Percentiles rank a stretch among this genome's conserved stretches.
Conservation (phyloP, 2,113 vertebrate species). For the Lycaon pictus region DNA sequence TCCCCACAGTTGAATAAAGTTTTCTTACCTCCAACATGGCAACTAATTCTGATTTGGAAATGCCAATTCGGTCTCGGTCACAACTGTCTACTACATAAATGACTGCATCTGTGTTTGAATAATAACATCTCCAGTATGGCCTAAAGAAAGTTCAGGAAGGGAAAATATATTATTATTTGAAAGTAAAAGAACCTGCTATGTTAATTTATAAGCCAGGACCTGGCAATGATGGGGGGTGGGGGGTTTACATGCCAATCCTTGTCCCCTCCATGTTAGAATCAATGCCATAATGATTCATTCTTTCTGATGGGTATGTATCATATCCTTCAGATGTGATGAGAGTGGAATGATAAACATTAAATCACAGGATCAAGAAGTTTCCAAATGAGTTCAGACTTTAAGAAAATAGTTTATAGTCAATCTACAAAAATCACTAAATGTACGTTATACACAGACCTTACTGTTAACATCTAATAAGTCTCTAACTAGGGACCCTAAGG, state of each 20-base stretch:
- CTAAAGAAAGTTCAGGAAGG: constrained; percentile 84
- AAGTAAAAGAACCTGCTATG: not conserved
- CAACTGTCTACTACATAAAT: constrained; percentile 99
- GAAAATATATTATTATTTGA: not conserved
- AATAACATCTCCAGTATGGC: constrained; percentile 99
- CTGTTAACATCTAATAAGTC: not conserved
- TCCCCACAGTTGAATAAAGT: not conserved
- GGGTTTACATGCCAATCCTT: not conserved
- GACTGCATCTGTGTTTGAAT: constrained; percentile 98
- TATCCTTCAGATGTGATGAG: not conserved
- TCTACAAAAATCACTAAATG: constrained; percentile 40
- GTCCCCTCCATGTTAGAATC: not conserved
- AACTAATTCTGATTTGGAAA: constrained; percentile 98
- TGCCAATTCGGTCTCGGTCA: constrained; percentile 98
- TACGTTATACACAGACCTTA: not conserved
- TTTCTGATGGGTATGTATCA: not conserved
- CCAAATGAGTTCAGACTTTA: not conserved
- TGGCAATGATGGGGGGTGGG: not conserved
- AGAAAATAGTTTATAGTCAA: not conserved
- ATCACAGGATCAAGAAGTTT: not conserved
- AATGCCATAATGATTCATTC: not conserved
- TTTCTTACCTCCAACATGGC: constrained; percentile 97
- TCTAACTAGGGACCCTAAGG: constrained; percentile 25
- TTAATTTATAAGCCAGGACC: not conserved
- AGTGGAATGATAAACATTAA: not conserved